Percentiles rank a stretch among this genome's conserved stretches.
Conservation (phyloP, 2,888 invertebrate species). For the Lymantria dispar region DNA sequence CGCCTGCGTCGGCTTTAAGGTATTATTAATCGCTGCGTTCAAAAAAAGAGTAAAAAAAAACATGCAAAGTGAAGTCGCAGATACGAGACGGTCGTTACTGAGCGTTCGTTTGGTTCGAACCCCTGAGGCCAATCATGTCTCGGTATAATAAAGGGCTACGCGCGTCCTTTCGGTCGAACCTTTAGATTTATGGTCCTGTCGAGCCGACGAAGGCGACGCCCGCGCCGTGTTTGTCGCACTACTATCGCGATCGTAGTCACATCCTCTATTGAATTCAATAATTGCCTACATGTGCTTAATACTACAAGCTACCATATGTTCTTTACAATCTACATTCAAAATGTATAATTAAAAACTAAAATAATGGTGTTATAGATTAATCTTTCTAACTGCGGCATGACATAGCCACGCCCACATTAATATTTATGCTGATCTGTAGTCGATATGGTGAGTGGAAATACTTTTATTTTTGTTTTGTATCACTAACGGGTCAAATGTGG, state of each 20-base stretch:
- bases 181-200: constrained; percentile 66
- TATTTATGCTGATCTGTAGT: constrained; percentile 67
- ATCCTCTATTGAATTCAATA: constrained; percentile 42
- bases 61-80: constrained; percentile 52
- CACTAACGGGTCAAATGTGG: constrained; percentile 22
- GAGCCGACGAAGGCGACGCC: constrained; percentile 58
- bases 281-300: constrained; percentile 52
- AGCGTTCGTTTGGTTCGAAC: constrained; percentile 70
- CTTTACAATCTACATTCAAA: constrained; percentile 10
- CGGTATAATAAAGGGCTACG: constrained; percentile 76
- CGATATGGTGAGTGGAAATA: constrained; percentile 42
- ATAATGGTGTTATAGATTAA: constrained; percentile 40
- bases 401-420: constrained; percentile 61
- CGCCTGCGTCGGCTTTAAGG: constrained; percentile 26
- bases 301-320: constrained; percentile 12
- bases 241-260: constrained; percentile 56
- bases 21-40: constrained; percentile 42
- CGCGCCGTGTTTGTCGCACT: constrained; percentile 69
- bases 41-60: constrained; percentile 46
- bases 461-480: constrained; percentile 32
- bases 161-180: constrained; percentile 62
- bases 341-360: constrained; percentile 39
- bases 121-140: constrained; percentile 79
- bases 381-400: constrained; percentile 59
- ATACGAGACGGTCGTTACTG: constrained; percentile 65